Evolutionary conservation across 1,140 invertebrate species (phyloP), one percentile per base, ranked within the genome.

Genomic region (Pogonomyrmex californicus): DNA sequence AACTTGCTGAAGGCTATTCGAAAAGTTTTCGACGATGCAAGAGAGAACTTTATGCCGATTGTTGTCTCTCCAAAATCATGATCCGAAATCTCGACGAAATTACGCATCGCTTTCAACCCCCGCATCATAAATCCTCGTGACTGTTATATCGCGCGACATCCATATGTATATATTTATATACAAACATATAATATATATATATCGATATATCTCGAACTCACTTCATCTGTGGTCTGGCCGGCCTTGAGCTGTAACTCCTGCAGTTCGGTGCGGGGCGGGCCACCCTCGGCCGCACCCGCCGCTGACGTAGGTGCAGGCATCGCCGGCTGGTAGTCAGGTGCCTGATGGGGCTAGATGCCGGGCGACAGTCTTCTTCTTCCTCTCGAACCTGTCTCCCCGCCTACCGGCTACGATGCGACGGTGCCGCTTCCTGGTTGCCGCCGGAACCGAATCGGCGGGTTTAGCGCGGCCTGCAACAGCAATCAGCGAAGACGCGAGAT

Each of bases 151-250:
- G 47, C 66, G 41, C 30, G 41, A 68, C 65, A 14, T 23, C 23
- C 23, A 23, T 23, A 23, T n/a, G n/a, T 38, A 41, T 58, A 47
- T 14, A 62, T 36, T 12, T 44, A 3, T 6, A 36, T 2, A 38
- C 14, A 78, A 12, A 30, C 9, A 81, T n/a, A 33, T 3, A 58
- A 36, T 62, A 9, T 9, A 23, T 33, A 7, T 17, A 12, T 47
- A 38, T 47, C 1, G 23, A 17, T 33, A 41, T n/a, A 30, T 47
- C 12, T 47, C 54, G 23, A 23, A 87, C 94, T 96, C 94, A 98
- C 98, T 96, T 98, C 98, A 98, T 99, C 98, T 92, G 98, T 99
- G 91, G 97, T 96, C 95, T 98, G 97, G 92, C 97, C 97, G 85
- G 98, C 96, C 94, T 97, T 97, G 93, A 98, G 96, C 95, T 99